Base-by-base conservation (phyloP, 1,140 invertebrate genomes). In the Danaus plexippus region DNA sequence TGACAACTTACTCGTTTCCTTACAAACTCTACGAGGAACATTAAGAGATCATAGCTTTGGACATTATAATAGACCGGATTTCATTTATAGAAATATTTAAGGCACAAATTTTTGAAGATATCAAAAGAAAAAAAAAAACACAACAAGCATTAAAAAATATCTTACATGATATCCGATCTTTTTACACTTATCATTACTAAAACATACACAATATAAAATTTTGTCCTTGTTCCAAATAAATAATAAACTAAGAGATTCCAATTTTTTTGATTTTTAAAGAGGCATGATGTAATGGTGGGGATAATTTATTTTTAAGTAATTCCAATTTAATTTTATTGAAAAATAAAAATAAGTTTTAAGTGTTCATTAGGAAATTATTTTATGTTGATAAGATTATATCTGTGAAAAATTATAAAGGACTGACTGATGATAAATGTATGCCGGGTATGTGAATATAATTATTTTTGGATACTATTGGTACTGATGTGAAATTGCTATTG, bases 11-110 rank as follows among this genome's bases (percentile, higher is more conserved):
- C 52, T 65, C 57, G 46, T 63, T 57, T 63, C 59, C 69, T 69
- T 70, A 80, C 63, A 72, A 63, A 45, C 52, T 66, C 69, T 77
- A 81, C 59, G 64, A 82, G 80, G 80, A 80, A 83, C 75, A 75
- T 71, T 58, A 69, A 72, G 81, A 85, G 80, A 83, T 83, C 80
- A 63, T 61, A 46, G 48, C 47, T 56, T 56, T 50, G 54, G 42
- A 47, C 49, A 52, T 44, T 44, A 40, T 46, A 47, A 44, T 44
- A 43, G 59, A 56, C 59, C 53, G 59, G 59, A 56, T 61, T 43
- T 61, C 50, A 61, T 61, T 60, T 56, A n/a, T 22, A 51, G 10
- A 50, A 45, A 18, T 32, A 32, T 11, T 47, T 58, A 32, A 32
- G 22, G 22, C 22, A 32, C 22, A 32, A 32, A 32, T 32, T 32